Evolutionary conservation across 2,797 vertebrate genomes (phyloP).

Genomic region (Kryptopterus vitreolus): DNA sequence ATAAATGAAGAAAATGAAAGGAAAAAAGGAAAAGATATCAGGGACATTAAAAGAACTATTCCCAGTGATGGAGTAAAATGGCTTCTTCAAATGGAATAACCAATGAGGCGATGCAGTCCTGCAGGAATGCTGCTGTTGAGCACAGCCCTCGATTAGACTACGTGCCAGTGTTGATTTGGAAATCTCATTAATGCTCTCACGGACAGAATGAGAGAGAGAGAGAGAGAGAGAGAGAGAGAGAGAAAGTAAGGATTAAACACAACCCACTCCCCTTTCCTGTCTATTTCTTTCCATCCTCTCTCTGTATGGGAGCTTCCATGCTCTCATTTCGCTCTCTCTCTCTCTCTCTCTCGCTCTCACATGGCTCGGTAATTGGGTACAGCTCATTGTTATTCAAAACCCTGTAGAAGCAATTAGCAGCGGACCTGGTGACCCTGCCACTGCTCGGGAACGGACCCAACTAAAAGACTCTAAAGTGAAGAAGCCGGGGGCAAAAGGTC

Average conservation of each 20-base stretch:
- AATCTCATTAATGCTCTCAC: conserved; percentile 79
- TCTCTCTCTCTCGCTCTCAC: conserved; percentile 13
- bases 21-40: conserved; percentile 64
- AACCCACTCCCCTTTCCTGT: conserved; percentile 53
- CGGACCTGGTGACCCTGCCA: conserved; percentile 76
- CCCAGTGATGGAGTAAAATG: conserved; percentile 63
- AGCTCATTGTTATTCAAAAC: conserved; percentile 79
- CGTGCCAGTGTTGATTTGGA: conserved; percentile 80
- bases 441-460: conserved; percentile 75
- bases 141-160: conserved; percentile 72
- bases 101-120: conserved; percentile 76
- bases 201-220: conserved; percentile 68
- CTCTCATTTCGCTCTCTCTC: conserved; percentile 61
- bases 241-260: conserved; percentile 64
- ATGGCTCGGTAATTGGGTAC: conserved; percentile 79
- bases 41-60: conserved; percentile 68
- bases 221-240: conserved; percentile 62
- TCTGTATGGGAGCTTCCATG: conserved; percentile 43
- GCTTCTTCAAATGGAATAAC: conserved; percentile 83
- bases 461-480: conserved; percentile 75
- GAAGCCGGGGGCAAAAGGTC: conserved; percentile 80
- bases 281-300: conserved; percentile 61
- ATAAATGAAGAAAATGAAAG: conserved; percentile 74
- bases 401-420: conserved; percentile 85
- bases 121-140: conserved; percentile 71